Evolutionary conservation across 2,888 invertebrate species (phyloP).

Genomic region (Strigamia maritima): DNA sequence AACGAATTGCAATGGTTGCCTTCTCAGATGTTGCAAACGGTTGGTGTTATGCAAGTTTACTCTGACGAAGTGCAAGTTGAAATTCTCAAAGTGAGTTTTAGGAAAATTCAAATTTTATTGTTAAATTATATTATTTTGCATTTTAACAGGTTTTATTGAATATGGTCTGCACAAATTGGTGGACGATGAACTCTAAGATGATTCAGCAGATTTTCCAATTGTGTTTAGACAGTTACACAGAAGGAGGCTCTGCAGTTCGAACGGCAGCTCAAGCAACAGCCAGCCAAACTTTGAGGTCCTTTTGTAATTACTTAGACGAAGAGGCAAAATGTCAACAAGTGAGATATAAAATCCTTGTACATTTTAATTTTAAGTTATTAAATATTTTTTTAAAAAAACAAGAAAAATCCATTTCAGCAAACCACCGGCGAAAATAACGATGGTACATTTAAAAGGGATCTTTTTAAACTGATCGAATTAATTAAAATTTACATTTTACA

Average conservation of each 20-base stretch:
- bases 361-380: neutral
- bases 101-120: too few species aligned
- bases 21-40: constrained; percentile 80
- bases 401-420: constrained; percentile 38
- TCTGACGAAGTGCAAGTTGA: constrained; percentile 80
- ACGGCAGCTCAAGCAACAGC: constrained; percentile 87
- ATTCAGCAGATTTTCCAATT: constrained; percentile 82
- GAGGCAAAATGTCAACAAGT: constrained; percentile 62
- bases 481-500: neutral
- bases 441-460: neutral
- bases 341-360: neutral
- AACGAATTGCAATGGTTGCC: constrained; percentile 90
- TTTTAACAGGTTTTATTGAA: constrained; percentile 68
- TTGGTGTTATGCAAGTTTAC: constrained; percentile 73
- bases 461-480: neutral
- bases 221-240: constrained; percentile 76
- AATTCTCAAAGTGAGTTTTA: constrained; percentile 61
- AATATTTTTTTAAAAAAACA: neutral
- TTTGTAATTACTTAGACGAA: constrained; percentile 65
- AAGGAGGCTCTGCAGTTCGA: constrained; percentile 72
- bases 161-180: constrained; percentile 80
- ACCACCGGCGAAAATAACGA: neutral
- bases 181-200: constrained; percentile 82
- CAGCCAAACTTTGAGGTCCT: constrained; percentile 80
- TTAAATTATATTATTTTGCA: neutral